These are phyloP conservation scores for Echeneis naucrates DNA, from an alignment of 2,797 vertebrate genomes.

Conservation along the genomic window DNA sequence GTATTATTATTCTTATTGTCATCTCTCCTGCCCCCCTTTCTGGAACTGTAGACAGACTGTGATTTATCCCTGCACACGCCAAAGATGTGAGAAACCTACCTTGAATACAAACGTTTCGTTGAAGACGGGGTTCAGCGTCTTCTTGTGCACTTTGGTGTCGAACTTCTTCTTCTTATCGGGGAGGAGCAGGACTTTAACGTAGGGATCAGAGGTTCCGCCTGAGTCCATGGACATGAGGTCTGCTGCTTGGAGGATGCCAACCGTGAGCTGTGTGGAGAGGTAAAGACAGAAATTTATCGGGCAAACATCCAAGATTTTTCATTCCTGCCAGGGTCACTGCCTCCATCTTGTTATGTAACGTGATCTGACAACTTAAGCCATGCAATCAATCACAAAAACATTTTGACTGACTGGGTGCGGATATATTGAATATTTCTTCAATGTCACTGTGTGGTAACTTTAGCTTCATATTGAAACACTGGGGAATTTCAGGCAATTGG, in stretches of 20 bases:
- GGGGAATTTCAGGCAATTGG: neutral
- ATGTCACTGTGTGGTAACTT: constrained; percentile 23
- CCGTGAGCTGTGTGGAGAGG: constrained; percentile 86
- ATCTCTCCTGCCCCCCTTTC: neutral
- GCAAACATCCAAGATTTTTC: constrained; percentile 17
- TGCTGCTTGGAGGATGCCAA: constrained; percentile 96
- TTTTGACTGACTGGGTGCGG: constrained; percentile 14
- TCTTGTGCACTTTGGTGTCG: constrained; percentile 99
- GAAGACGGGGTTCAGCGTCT: constrained; percentile 97
- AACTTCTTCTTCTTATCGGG: constrained; percentile 99
- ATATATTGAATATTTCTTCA: constrained; percentile 25
- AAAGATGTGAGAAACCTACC: constrained; percentile 75
- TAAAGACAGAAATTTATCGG: constrained; percentile 16
- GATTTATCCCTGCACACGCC: neutral
- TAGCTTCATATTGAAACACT: too few relatives aligned
- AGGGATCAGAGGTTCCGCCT: constrained; percentile 97
- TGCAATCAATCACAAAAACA: constrained; percentile 36
- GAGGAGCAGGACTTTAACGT: constrained; percentile 92
- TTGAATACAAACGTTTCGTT: constrained; percentile 98
- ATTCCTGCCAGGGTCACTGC: constrained; percentile 32
- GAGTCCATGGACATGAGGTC: constrained; percentile 98
- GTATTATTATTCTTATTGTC: too few relatives aligned
- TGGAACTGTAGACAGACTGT: neutral
- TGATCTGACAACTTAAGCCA: constrained; percentile 38
- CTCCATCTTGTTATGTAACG: constrained; percentile 37